Conservation (phyloP, 2,797 vertebrate species). For the Zenarchopterus dispar region DNA sequence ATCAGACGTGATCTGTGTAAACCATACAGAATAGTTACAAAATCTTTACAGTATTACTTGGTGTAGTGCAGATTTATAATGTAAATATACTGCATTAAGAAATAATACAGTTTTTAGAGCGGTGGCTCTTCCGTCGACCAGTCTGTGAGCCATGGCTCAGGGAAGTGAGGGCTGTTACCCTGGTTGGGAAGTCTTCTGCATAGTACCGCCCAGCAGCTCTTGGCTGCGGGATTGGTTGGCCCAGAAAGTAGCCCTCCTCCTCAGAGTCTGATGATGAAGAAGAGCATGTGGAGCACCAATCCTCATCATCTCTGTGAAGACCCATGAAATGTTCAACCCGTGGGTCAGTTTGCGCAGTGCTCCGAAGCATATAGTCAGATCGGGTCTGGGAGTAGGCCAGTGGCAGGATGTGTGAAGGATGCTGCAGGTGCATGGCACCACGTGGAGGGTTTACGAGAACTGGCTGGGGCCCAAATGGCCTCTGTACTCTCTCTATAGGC, state of each 20-base stretch:
- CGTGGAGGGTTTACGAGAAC: slow-evolving; percentile 45
- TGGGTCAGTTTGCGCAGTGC: slow-evolving; percentile 66
- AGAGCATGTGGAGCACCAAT: slow-evolving; percentile 94
- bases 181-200: slow-evolving; percentile 88
- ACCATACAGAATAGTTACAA: slow-evolving; percentile 12
- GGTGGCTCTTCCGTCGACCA: slow-evolving; percentile 91
- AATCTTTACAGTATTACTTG: slow-evolving; percentile 39
- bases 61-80: slow-evolving; percentile 28
- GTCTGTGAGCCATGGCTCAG: slow-evolving; percentile 88
- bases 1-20: no score
- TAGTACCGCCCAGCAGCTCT: slow-evolving; percentile 86
- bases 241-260: slow-evolving; percentile 96
- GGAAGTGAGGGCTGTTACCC: slow-evolving; percentile 83
- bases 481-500: slow-evolving; percentile 83
- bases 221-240: slow-evolving; percentile 95
- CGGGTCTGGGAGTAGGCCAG: slow-evolving; percentile 71
- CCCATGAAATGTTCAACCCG: slow-evolving; percentile 79
- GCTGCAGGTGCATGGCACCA: slow-evolving; percentile 67
- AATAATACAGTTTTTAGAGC: slow-evolving; percentile 97
- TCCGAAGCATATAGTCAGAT: slow-evolving; percentile 86
- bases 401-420: slow-evolving; percentile 75
- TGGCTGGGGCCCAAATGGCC: slow-evolving; percentile 84
- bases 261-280: slow-evolving; percentile 96
- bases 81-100: slow-evolving; percentile 79
- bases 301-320: slow-evolving; percentile 85